Conservation (phyloP, 2,797 vertebrate species). For the Pantherophis vulpinus region DNA sequence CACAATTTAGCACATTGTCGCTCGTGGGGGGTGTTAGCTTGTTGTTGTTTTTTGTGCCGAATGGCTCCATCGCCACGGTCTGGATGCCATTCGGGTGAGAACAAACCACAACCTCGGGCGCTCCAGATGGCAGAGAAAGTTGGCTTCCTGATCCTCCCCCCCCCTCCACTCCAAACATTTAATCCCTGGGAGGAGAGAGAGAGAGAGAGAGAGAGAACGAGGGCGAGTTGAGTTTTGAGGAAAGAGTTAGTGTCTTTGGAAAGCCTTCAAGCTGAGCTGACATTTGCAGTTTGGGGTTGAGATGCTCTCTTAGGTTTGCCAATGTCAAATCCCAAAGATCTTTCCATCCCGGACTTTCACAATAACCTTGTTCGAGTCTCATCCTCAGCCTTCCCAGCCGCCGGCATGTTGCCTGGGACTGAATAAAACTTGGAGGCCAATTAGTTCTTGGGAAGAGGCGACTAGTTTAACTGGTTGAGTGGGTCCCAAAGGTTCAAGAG, state of each 20-base stretch:
- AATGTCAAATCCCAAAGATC: background rate
- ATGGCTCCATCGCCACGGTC: background rate
- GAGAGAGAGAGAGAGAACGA: background rate
- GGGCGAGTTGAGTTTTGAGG: background rate
- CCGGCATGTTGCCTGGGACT: background rate
- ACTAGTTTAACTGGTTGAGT: background rate
- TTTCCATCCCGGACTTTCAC: background rate
- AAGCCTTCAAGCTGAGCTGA: background rate
- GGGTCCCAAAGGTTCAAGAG: too few relatives aligned
- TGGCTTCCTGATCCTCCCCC: background rate
- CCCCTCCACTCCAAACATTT: background rate
- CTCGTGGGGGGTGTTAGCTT: background rate
- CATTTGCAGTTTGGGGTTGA: background rate
- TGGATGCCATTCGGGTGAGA: background rate
- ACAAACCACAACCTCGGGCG: background rate
- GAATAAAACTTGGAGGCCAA: background rate
- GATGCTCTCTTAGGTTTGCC: background rate
- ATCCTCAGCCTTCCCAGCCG: background rate
- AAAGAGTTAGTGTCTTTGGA: background rate
- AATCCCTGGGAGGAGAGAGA: background rate
- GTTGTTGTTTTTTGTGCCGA: background rate
- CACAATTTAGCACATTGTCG: background rate
- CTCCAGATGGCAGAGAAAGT: background rate
- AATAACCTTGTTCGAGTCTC: background rate
- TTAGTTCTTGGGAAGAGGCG: background rate